phyloP scores from a whole-genome alignment of 1,140 invertebrate genomes.

The Leptoteleia sp. region DNA sequence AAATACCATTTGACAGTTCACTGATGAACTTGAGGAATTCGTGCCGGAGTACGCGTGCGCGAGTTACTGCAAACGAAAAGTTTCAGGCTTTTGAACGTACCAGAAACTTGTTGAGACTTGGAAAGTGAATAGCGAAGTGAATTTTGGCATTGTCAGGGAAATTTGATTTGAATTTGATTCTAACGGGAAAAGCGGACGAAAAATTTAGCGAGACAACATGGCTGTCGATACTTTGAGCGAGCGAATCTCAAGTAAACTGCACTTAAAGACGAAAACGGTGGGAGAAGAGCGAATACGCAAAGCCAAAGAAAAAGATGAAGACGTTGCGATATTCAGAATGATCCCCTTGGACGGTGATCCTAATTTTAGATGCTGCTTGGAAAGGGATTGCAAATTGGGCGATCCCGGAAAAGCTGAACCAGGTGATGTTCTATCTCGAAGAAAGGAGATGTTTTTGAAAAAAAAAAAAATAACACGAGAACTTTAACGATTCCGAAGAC shows the following conservation, averaged over 20 bases:
- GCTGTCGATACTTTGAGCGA: conserved; percentile 88
- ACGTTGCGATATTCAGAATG: conserved; percentile 91
- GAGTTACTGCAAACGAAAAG: conserved; percentile 31
- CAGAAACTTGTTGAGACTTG: conserved; percentile 4
- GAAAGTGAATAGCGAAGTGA: conserved; percentile 36
- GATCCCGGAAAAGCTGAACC: conserved; percentile 88
- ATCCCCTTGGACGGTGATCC: conserved; percentile 87
- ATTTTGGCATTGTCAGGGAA: conserved; percentile 12
- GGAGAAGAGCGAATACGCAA: conserved; percentile 87
- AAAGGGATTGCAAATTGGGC: conserved; percentile 87
- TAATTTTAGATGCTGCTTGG: conserved; percentile 89
- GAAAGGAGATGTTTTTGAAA: conserved; percentile 8
- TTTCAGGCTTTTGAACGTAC: conserved; percentile 34
- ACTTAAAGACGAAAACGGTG: conserved; percentile 88
- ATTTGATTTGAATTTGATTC: conserved; percentile 43
- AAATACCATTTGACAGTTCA: conserved; percentile 13
- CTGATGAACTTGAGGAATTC: conserved; percentile 15
- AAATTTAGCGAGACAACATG: conserved; percentile 80
- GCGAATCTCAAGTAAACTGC: conserved; percentile 86
- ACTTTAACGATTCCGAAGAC: neutral
- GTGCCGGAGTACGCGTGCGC: conserved; percentile 11
- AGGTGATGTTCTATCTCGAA: conserved; percentile 82
- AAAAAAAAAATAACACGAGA: conserved; percentile 5
- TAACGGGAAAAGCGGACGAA: conserved; percentile 35
- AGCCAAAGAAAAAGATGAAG: conserved; percentile 90